phyloP scores from a whole-genome alignment of 2,113 vertebrate species.

The Silurus asotus region DNA sequence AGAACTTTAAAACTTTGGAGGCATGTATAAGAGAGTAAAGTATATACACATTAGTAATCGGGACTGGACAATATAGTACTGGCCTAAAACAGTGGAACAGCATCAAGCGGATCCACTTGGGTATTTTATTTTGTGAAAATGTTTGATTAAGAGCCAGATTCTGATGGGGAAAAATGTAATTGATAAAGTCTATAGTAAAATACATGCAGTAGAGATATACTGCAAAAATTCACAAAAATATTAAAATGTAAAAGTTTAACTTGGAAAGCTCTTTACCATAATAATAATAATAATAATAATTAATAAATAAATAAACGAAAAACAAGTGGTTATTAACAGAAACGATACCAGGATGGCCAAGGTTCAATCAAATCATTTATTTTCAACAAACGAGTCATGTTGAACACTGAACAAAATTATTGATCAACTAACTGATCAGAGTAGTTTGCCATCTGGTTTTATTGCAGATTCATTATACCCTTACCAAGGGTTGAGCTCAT shows the following conservation, averaged over 20 bases:
- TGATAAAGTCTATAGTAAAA: background rate
- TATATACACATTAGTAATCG: background rate
- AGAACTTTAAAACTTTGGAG: background rate
- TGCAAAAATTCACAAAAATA: background rate
- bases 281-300: too few species aligned
- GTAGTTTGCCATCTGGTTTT: conserved; percentile 70
- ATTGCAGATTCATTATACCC: conserved; percentile 69
- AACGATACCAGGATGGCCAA: conserved; percentile 53
- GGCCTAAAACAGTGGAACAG: background rate
- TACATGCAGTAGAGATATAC: background rate
- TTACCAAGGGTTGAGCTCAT: conserved; percentile 43
- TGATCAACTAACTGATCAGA: conserved; percentile 65
- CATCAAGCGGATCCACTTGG: background rate
- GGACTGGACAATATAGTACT: background rate
- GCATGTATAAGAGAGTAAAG: background rate
- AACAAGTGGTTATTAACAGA: background rate
- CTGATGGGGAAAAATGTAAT: background rate
- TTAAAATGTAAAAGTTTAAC: too few species aligned
- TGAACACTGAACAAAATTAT: conserved; percentile 75
- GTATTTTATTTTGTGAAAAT: background rate
- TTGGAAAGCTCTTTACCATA: too few species aligned
- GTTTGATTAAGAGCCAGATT: background rate
- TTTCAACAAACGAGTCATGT: conserved; percentile 75
- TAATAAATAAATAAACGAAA: background rate
- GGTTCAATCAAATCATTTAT: conserved; percentile 74